Evolutionary conservation across 2,797 vertebrate species (phyloP).

Genomic region (Bradypus variegatus): DNA sequence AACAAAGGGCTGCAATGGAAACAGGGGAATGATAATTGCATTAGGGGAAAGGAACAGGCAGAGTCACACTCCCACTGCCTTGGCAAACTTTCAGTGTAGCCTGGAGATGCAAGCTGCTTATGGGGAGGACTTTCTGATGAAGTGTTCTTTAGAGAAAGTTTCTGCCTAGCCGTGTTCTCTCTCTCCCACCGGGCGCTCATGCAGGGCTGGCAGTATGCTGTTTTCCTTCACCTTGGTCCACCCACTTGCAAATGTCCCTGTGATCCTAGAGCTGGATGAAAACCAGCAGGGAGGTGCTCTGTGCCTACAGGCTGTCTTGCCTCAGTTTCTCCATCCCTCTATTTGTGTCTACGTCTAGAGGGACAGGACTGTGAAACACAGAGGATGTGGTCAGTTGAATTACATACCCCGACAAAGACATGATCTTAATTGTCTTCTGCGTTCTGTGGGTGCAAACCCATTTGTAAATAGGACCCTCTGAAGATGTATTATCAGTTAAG

Average conservation of each 20-base stretch:
- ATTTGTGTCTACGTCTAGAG: neutral
- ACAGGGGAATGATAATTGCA: rapidly evolving
- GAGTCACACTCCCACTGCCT: rapidly evolving
- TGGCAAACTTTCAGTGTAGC: neutral
- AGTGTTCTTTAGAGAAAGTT: neutral
- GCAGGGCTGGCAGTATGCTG: rapidly evolving
- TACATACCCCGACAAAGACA: too few relatives aligned
- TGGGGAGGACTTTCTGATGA: neutral
- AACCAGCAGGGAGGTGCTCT: rapidly evolving
- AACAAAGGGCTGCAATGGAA: neutral
- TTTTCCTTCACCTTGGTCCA: neutral
- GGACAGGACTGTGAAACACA: neutral
- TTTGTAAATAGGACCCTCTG: too few relatives aligned
- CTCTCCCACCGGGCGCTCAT: rapidly evolving
- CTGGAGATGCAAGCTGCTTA: rapidly evolving
- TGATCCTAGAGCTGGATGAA: neutral
- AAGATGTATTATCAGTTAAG: too few relatives aligned
- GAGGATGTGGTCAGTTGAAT: too few relatives aligned
- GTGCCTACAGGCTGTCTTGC: neutral
- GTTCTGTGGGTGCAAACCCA: too few relatives aligned
- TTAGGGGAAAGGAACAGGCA: rapidly evolving
- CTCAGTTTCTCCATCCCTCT: neutral
- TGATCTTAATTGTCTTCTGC: too few relatives aligned
- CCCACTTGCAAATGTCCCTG: rapidly evolving
- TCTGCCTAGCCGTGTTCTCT: neutral